A percentile compares a stretch with the other conserved stretches of the same genome.
Evolutionary conservation across 2,888 invertebrate genomes (phyloP).

Genomic region (Heteromurus nitidus): DNA sequence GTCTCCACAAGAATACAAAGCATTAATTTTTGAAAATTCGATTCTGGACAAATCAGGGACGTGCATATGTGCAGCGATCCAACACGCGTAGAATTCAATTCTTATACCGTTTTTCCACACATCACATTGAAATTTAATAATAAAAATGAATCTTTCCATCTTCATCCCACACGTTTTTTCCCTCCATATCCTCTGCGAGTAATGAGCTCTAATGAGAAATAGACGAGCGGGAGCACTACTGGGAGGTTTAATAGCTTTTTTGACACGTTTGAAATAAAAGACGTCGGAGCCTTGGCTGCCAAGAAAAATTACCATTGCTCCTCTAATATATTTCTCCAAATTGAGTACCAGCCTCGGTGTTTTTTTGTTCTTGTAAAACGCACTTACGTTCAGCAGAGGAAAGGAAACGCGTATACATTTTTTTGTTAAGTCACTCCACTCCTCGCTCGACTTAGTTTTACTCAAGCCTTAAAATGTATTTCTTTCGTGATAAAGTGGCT

Average conservation of each 20-base stretch:
- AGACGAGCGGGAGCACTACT: slow-evolving; percentile 47
- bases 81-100: too few species aligned
- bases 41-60: too few species aligned
- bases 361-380: slow-evolving; percentile 16
- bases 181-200: neutral
- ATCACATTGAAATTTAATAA: slow-evolving; percentile 9
- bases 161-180: neutral
- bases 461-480: slow-evolving; percentile 34
- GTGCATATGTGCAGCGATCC: too few species aligned
- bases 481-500: neutral
- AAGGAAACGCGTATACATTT: too few species aligned
- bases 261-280: slow-evolving; percentile 71
- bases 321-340: slow-evolving; percentile 44
- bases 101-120: slow-evolving; percentile 36
- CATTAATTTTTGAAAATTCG: too few species aligned
- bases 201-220: slow-evolving; percentile 51
- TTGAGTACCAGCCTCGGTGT: slow-evolving; percentile 31
- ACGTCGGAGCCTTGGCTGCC: slow-evolving; percentile 64
- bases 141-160: slow-evolving; percentile 19
- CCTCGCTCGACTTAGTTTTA: slow-evolving; percentile 27
- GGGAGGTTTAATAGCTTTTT: slow-evolving; percentile 69
- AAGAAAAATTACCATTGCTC: slow-evolving; percentile 65
- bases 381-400: neutral
- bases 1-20: too few species aligned
- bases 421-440: slow-evolving; percentile 46